Evolutionary conservation across 2,113 vertebrate genomes (phyloP).

Genomic region (Hypanus sabinus): DNA sequence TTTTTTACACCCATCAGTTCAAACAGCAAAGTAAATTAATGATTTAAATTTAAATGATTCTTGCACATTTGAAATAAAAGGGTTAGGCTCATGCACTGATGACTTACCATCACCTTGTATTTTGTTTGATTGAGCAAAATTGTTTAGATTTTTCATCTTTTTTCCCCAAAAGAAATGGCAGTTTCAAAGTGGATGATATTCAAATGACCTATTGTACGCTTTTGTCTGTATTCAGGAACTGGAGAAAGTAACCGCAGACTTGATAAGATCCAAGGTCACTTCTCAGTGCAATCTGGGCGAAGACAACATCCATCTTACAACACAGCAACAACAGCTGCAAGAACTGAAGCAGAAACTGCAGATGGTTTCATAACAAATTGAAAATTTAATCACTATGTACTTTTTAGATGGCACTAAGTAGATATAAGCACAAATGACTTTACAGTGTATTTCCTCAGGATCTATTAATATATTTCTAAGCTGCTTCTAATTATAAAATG

Average conservation of each 20-base stretch:
- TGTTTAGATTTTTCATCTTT: not conserved
- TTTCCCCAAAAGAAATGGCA: not conserved
- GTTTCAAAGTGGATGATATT: conserved; percentile 27
- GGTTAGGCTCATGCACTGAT: not conserved
- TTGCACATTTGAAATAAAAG: not conserved
- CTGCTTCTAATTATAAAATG: not conserved
- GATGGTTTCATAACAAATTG: conserved; percentile 63
- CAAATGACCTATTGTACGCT: conserved; percentile 36
- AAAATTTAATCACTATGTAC: not conserved
- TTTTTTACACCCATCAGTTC: conserved; percentile 52
- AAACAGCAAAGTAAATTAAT: conserved; percentile 29
- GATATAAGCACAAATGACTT: not conserved
- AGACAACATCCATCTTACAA: conserved; percentile 55
- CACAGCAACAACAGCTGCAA: conserved; percentile 68
- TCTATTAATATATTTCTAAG: not conserved
- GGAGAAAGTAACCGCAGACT: conserved; percentile 66
- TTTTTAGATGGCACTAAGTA: not conserved
- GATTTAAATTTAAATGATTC: conserved; percentile 9
- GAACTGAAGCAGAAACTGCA: conserved; percentile 69
- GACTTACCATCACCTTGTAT: not conserved
- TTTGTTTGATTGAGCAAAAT: not conserved
- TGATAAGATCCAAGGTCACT: conserved; percentile 72
- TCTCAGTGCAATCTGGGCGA: conserved; percentile 59
- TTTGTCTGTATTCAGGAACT: conserved; percentile 69
- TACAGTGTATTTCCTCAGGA: not conserved